Base-by-base conservation (phyloP, 2,113 vertebrate genomes). In the Corythaixoides concolor region DNA sequence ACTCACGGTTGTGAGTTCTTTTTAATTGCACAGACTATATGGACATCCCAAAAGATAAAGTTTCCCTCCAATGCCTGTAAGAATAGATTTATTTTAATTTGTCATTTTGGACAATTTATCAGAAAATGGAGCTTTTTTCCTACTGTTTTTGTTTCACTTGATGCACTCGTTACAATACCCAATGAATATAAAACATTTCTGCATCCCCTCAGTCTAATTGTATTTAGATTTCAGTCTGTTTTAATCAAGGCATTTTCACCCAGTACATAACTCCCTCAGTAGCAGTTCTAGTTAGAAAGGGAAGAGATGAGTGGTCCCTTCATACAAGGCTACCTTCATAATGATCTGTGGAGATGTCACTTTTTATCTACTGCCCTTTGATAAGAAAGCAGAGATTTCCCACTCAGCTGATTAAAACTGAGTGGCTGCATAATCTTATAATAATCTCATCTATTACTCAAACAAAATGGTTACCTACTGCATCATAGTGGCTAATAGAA, bases 151-250 rank as follows among this genome's bases (percentile, higher is more conserved):
- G n/a, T 75, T 90, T 90, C 32, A 68, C 35, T 89, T 72, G 37
- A 23, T 50, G 59, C 30, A 62, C 52, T 87, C 2, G 1, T 64
- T 82, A 49, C n/a, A 22, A 47, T 72, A 55, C 27, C 10, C 17
- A 28, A 32, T 37, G 22, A 93, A 74, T 41, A 82, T 58, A 83
- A 74, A 91, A 47, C 8, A 43, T 49, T 66, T 66, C 45, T 74
- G 24, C 43, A 66, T 66, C 63, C 49, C n/a, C 41, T 79, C 45
- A 53, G 63, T 52, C n/a, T 79, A 77, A 83, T 20, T 93, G 22
- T 80, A 76, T 96, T 97, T 93, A 87, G 45, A 95, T 92, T 96
- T 78, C 82, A 95, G 88, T 95, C 88, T 93, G 23, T 39, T 94
- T 94, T 88, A 77, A 91, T 96, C 74, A 72, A 87, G 55, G 66